A percentile compares a stretch with the other conserved stretches of the same genome.
These are phyloP conservation scores for Dichetophora obliterata DNA, from an alignment of 2,888 invertebrate genomes.

Conservation along the genomic window DNA sequence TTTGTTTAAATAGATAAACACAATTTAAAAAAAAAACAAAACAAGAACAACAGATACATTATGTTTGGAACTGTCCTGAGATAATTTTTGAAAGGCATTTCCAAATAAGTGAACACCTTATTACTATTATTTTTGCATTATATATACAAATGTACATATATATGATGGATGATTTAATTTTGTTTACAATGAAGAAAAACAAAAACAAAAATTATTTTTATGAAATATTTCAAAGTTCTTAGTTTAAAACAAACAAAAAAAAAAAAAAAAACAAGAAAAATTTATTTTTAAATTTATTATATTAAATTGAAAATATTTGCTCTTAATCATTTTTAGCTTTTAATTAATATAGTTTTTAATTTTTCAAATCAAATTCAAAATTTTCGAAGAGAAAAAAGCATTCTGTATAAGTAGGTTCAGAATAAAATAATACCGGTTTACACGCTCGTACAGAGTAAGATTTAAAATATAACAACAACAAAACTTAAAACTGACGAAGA, in stretches of 20 bases:
- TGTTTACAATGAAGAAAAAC: slow-evolving; percentile 40
- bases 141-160: slow-evolving; percentile 29
- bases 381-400: slow-evolving; percentile 12
- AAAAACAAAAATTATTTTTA: slow-evolving; percentile 34
- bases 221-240: slow-evolving; percentile 34
- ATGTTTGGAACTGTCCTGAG: slow-evolving; percentile 8
- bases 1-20: slow-evolving; percentile 41
- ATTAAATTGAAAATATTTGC: slow-evolving; percentile 25
- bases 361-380: slow-evolving; percentile 52
- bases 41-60: slow-evolving; percentile 49
- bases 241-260: slow-evolving; percentile 47
- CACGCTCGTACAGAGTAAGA: slow-evolving; percentile 28
- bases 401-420: slow-evolving; percentile 23
- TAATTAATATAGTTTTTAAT: slow-evolving; percentile 38
- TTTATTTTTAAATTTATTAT: slow-evolving; percentile 37
- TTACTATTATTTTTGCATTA: slow-evolving; percentile 42
- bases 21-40: slow-evolving; percentile 42
- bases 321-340: slow-evolving; percentile 51
- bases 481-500: slow-evolving; percentile 66
- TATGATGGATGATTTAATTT: slow-evolving; percentile 33
- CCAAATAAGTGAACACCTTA: slow-evolving; percentile 34
- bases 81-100: slow-evolving; percentile 22
- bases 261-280: slow-evolving; percentile 39
- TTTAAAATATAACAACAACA: slow-evolving; percentile 44
- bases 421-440: slow-evolving; percentile 41